Conservation (phyloP, 2,888 invertebrate species). For the Amphipyra tragopoginis region DNA sequence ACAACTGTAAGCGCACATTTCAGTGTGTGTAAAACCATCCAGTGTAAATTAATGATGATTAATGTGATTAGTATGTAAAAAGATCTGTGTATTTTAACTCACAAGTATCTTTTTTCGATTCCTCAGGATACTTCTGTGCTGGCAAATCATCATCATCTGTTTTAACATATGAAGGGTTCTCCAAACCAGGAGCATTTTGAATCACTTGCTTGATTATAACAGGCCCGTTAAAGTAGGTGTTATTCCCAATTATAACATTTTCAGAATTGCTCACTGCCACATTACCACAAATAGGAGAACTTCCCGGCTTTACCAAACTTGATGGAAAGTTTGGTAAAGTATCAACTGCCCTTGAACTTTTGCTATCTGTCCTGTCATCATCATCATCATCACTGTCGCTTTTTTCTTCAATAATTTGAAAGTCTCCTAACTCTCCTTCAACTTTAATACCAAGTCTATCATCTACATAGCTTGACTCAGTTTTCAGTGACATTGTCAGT, state of each 20-base stretch:
- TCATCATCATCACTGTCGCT: constrained; percentile 73
- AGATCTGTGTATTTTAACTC: constrained; percentile 31
- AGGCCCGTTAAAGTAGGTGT: constrained; percentile 94
- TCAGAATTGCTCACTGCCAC: constrained; percentile 92
- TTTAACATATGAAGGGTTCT: constrained; percentile 74
- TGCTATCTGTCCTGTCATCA: constrained; percentile 57
- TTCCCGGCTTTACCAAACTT: constrained; percentile 65
- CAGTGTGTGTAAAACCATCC: no score
- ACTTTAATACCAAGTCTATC: constrained; percentile 71
- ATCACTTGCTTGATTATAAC: constrained; percentile 94
- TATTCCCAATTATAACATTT: constrained; percentile 94
- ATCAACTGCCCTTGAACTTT: constrained; percentile 57
- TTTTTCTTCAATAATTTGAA: constrained; percentile 75
- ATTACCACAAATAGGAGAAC: constrained; percentile 84
- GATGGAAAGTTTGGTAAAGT: constrained; percentile 65
- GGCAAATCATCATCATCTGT: constrained; percentile 69
- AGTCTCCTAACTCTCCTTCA: constrained; percentile 76
- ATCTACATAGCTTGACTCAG: constrained; percentile 52
- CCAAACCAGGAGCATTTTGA: constrained; percentile 80
- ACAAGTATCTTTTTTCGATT: constrained; percentile 47
- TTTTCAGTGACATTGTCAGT: constrained; percentile 68
- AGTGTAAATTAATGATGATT: no score
- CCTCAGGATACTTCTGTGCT: constrained; percentile 23
- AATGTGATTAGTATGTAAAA: no score
- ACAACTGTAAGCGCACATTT: no score